Evolutionary conservation across 2,888 invertebrate genomes (phyloP), one percentile per base, ranked within the genome.

Genomic region (Nebria brevicollis): DNA sequence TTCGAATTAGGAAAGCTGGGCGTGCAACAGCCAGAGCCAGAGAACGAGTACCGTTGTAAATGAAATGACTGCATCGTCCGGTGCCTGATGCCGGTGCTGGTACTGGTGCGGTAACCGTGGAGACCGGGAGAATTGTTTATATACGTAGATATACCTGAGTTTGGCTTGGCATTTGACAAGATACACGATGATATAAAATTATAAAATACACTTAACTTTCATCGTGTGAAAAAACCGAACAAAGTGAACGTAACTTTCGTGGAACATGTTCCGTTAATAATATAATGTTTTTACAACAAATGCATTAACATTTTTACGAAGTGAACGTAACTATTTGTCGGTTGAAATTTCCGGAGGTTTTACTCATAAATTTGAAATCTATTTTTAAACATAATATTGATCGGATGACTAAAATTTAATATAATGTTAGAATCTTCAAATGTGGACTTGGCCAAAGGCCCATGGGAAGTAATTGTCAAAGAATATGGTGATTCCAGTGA

Each of bases 391-490:
- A 15, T 25, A 70, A 70, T 70, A 70, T 70, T 70, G 34, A 25
- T 10, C 26, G 25, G 11, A 26, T 6, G 34, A 70, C 20, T 54
- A 54, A 54, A 54, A 54, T 54, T 54, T 8, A 26, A 15, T 70
- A 54, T 8, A 54, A 70, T 70, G 70, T 25, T 20, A 15, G 70
- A 70, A 70, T 20, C 70, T 25, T 70, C 34, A 34, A 70, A 70
- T 25, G 11, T 13, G 20, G 70, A 70, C 15, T 25, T 41, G 8
- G 15, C 72, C 10, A 80, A 72, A 72, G 88, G 91, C 0, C 92
- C 92, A 0, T 89, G 91, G 75, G 92, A 93, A 83, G 92, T 93
- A 13, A 91, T 92, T 88, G 92, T 93, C 7, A 91, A 91, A 0
- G 93, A 93, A 85, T 91, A 91, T 0, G 90, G 91, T 0, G 92